Evolutionary conservation across 2,113 vertebrate species (phyloP).

Genomic region (Phaethon lepturus): DNA sequence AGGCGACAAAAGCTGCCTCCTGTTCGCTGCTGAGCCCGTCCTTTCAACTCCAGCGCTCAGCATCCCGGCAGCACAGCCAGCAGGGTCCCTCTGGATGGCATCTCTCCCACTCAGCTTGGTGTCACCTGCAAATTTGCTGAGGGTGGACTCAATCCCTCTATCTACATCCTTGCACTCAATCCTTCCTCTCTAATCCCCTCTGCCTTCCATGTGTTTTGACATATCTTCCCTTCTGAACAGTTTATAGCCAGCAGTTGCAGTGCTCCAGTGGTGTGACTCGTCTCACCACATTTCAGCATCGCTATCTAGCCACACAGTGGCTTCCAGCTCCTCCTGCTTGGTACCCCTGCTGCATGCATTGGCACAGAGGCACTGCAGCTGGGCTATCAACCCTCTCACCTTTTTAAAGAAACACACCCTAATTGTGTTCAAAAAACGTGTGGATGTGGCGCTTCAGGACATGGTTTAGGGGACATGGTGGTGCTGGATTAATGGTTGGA

Average conservation of each 20-base stretch:
- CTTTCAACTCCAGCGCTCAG: neutral
- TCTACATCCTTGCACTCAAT: no score
- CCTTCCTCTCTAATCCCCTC: neutral
- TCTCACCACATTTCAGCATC: neutral
- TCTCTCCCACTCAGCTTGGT: neutral
- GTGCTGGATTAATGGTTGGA: no score
- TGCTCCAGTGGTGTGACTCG: accelerated
- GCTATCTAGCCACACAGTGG: neutral
- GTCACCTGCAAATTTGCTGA: neutral
- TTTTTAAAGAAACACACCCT: neutral
- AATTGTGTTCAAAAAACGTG: no score
- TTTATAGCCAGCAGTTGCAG: neutral
- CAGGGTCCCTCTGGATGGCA: no score
- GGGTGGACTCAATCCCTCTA: neutral
- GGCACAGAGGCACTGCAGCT: neutral
- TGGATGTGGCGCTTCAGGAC: no score
- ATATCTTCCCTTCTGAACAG: neutral
- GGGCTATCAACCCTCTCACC: neutral
- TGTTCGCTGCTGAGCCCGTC: neutral
- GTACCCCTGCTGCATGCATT: neutral
- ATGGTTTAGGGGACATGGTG: no score
- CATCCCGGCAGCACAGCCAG: neutral
- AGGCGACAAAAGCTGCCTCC: neutral
- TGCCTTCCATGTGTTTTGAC: no score
- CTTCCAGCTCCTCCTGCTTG: neutral